Base-by-base conservation (phyloP, 2,888 invertebrate species). In the Hydraecia micacea region DNA sequence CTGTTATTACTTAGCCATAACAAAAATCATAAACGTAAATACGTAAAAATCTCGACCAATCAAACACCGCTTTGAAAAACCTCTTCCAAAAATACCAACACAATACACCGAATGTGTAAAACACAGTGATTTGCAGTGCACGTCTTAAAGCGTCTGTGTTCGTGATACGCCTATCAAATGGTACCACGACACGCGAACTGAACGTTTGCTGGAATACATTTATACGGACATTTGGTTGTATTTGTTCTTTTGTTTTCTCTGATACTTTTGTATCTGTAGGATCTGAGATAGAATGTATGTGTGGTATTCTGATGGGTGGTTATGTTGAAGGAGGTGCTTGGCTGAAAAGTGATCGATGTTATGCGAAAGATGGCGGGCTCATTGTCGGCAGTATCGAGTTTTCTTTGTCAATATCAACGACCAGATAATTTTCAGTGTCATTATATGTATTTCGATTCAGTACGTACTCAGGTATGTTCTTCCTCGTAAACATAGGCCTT, bases 41-140 rank as follows among this genome's bases (percentile, higher is more conserved):
- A 65, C 60, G 65, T 60, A 58, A 58, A 84, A 77, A 69, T 65
- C 72, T 69, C 69, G 32, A 11, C 72, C 42, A 71, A 76, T 58
- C 62, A 28, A 72, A 73, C 65, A 58, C 71, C 28, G 11, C 73
- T n/a, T 58, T 49, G 39, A 75, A 84, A 78, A 66, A 76, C 73
- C 82, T 68, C 78, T 63, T 63, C 74, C 81, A 80, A 88, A 88
- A 88, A 86, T 86, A 80, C 85, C 70, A 79, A 83, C 79, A 79
- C 87, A 79, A 80, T 85, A 83, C 65, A 65, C 83, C 49, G 28
- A 79, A 84, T 85, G 88, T 88, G 88, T 87, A 83, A 86, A 86
- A 86, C 88, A 87, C 85, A 84, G 87, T 88, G 88, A 88, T 88
- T 88, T 88, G 88, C 87, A 66, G 83, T 83, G 84, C 80, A 84